Percentiles rank a stretch among this genome's conserved stretches.
Evolutionary conservation across 2,797 vertebrate genomes (phyloP).

Genomic region (Australoheros facetus): DNA sequence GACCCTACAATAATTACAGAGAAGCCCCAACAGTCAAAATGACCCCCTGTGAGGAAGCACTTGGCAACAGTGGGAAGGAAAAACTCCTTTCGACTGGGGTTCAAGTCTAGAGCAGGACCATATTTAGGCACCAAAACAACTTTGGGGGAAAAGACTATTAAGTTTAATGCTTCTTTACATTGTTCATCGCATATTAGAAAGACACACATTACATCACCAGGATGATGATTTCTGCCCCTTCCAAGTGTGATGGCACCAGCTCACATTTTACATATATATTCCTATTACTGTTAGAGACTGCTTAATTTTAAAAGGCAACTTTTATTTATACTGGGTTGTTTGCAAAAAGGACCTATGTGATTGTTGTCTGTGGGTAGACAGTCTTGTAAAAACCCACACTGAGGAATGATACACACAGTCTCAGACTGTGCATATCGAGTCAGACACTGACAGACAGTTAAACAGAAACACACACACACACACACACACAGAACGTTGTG

Average conservation of each 20-base stretch:
- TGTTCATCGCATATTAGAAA: background rate
- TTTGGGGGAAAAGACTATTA: background rate
- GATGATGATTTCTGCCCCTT: background rate
- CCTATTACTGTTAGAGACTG: background rate
- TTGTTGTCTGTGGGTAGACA: background rate
- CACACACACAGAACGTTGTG: constrained; percentile 24
- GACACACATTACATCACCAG: background rate
- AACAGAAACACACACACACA: constrained; percentile 13
- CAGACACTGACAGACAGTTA: constrained; percentile 22
- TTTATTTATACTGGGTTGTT: background rate
- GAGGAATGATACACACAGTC: constrained; percentile 1
- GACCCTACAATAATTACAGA: too few relatives aligned
- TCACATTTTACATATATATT: background rate
- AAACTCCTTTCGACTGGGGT: background rate
- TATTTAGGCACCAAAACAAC: background rate
- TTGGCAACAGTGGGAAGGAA: too few relatives aligned
- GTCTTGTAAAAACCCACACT: constrained; percentile 6
- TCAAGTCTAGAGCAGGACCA: background rate
- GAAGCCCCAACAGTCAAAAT: too few relatives aligned
- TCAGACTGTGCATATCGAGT: constrained; percentile 29
- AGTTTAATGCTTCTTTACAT: background rate
- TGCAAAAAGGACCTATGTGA: background rate
- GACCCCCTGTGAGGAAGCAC: too few relatives aligned
- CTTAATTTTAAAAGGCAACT: background rate
- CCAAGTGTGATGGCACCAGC: too few relatives aligned